These are phyloP conservation scores for Stomatorhinus ivindoensis DNA, from an alignment of 2,113 vertebrate species.

Conservation along the genomic window DNA sequence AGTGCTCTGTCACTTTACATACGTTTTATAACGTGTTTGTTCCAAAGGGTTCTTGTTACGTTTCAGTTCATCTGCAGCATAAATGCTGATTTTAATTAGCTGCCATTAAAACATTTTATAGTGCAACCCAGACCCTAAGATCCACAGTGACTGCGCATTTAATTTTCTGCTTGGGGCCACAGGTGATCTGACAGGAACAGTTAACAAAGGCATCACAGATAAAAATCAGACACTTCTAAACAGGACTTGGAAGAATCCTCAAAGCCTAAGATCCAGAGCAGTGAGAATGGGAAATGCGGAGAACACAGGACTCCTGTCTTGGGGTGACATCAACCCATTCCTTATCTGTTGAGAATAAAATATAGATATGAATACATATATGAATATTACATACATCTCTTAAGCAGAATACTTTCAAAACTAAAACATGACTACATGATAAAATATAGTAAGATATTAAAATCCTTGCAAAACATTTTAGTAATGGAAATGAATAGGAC, in stretches of 20 bases:
- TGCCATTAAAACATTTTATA: neutral
- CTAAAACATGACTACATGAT: neutral
- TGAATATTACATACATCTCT: neutral
- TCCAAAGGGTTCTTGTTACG: neutral
- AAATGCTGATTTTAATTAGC: neutral
- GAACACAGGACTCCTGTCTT: neutral
- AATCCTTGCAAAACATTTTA: neutral
- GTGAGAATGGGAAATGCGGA: neutral
- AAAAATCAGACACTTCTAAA: neutral
- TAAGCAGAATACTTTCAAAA: neutral
- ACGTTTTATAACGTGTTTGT: neutral
- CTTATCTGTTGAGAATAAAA: neutral
- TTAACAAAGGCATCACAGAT: neutral
- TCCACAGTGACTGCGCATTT: neutral
- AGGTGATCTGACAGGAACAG: neutral
- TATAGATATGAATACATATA: neutral
- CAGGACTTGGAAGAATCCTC: neutral
- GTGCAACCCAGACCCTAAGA: neutral
- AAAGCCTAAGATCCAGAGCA: neutral
- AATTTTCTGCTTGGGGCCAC: neutral
- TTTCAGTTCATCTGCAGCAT: neutral
- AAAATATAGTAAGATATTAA: neutral
- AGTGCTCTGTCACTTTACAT: neutral
- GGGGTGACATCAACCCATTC: neutral
- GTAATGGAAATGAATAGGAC: neutral